These are phyloP conservation scores for Cardiocondyla obscurior DNA, from an alignment of 1,140 invertebrate species.

Conservation along the genomic window DNA sequence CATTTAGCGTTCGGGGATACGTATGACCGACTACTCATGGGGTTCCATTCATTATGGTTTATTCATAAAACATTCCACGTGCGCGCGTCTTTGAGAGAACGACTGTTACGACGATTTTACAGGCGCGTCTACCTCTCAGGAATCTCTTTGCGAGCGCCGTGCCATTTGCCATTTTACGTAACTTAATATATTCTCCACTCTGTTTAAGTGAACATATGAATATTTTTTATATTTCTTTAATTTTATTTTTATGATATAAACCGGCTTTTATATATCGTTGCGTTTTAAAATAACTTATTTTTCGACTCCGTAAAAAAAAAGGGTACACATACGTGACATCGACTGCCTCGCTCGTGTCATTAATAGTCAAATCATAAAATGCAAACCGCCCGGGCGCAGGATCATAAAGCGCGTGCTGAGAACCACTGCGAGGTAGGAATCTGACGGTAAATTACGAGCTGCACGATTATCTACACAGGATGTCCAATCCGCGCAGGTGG, in stretches of 20 bases:
- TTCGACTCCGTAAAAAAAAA: not conserved
- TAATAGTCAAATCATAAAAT: slow-evolving; percentile 13
- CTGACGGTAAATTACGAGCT: slow-evolving; percentile 69
- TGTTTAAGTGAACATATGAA: not conserved
- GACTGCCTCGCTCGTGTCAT: not conserved
- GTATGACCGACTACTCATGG: not conserved
- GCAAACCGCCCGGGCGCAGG: not conserved
- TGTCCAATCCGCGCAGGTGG: slow-evolving; percentile 68
- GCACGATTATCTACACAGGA: slow-evolving; percentile 58
- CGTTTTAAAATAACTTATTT: not conserved
- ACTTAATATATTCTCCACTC: not conserved
- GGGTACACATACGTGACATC: not conserved
- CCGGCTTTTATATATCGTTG: not conserved
- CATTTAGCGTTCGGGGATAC: slow-evolving; percentile 28
- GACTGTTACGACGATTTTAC: slow-evolving; percentile 42
- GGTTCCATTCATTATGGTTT: slow-evolving; percentile 66
- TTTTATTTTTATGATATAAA: not conserved
- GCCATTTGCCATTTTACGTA: slow-evolving; percentile 37
- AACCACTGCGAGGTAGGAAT: slow-evolving; percentile 57
- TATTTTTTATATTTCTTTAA: no score
- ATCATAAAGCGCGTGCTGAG: slow-evolving; percentile 41
- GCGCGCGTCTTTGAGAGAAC: slow-evolving; percentile 3
- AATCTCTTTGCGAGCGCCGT: slow-evolving; percentile 24
- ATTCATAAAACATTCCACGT: slow-evolving; percentile 61
- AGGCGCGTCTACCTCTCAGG: slow-evolving; percentile 8